Conservation (phyloP, 23 tunicate species). For the Halocynthia aurantium region DNA sequence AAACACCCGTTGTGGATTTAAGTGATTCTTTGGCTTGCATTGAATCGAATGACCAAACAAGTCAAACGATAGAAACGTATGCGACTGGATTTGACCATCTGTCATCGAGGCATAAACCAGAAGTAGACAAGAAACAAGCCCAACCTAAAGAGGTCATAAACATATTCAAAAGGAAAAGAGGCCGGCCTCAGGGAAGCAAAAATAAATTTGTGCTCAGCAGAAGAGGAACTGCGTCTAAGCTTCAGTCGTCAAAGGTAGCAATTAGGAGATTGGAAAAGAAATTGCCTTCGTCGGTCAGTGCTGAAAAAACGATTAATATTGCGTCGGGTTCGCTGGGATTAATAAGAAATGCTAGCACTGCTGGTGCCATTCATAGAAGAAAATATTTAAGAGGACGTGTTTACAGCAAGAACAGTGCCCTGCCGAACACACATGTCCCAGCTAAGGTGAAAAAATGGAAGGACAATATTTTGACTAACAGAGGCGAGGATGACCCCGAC, state of each 20-base stretch:
- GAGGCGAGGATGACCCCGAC: background rate
- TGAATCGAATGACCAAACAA: too few species aligned
- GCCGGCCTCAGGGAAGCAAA: slow-evolving; percentile 10
- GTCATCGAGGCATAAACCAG: too few species aligned
- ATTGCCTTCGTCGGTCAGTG: too few species aligned
- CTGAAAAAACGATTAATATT: slow-evolving; percentile 3
- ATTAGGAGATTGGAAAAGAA: too few species aligned
- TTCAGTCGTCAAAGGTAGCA: too few species aligned
- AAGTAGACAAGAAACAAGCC: too few species aligned
- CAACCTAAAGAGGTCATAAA: too few species aligned
- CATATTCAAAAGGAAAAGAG: background rate
- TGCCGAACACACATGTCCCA: background rate
- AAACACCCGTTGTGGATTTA: too few species aligned
- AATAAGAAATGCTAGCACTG: background rate
- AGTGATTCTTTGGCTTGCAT: too few species aligned
- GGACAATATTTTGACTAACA: slow-evolving; percentile 4
- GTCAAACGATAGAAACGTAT: too few species aligned
- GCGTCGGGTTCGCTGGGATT: slow-evolving; percentile 23
- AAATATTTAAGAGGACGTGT: slow-evolving; percentile 12
- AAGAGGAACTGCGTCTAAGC: too few species aligned
- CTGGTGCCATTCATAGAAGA: background rate
- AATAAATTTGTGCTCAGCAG: background rate
- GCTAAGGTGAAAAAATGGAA: slow-evolving; percentile 23
- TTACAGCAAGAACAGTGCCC: background rate
- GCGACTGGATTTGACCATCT: too few species aligned